Evolutionary conservation across 2,797 vertebrate species (phyloP), one percentile per base, ranked within the genome.

Genomic region (Tarsius wallacei): DNA sequence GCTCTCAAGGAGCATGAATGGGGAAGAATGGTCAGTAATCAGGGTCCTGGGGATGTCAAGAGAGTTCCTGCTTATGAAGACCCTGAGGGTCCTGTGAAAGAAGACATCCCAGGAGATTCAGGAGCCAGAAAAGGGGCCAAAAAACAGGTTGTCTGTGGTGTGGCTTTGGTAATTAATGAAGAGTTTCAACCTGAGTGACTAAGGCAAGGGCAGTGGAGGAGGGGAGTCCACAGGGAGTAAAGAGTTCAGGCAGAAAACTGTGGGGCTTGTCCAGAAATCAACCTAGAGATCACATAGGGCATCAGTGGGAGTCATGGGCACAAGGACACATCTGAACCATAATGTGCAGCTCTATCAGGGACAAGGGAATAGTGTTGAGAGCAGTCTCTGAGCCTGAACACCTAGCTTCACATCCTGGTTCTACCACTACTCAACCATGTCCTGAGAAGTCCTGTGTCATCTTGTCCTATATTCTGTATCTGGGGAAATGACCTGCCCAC

Each of bases 51-150:
- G 64, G 15, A 28, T 24, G 19, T n/a, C 33, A 81, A 28, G 4
- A 42, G 7, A 68, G 16, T 68, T 24, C 51, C 51, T 76, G 53
- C 64, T 8, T 31, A 66, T n/a, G 64, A 15, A 66, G 14, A n/a
- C 31, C 31, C 64, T n/a, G 15, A 31, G 2, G 0, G 31, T n/a
- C 16, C 0, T 9, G 31, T n/a, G 14, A 66, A 66, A 16, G 31
- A 8, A 0, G 7, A 66, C 31, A 66, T n/a, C 64, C 31, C 64
- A 66, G 64, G 64, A n/a, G 31, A 66, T 31, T 1, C 64, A n/a
- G 64, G 7, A 15, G 64, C 7, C n/a, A n/a, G 28, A 31, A 28
- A 31, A 66, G 31, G 64, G 64, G 31, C 31, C 64, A 66, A 66
- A 31, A 66, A 16, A n/a, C n/a, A 16, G 16, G 1, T n/a, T 7